Evolutionary conservation across 2,113 vertebrate species (phyloP).

Genomic region (Dasypus novemcinctus): DNA sequence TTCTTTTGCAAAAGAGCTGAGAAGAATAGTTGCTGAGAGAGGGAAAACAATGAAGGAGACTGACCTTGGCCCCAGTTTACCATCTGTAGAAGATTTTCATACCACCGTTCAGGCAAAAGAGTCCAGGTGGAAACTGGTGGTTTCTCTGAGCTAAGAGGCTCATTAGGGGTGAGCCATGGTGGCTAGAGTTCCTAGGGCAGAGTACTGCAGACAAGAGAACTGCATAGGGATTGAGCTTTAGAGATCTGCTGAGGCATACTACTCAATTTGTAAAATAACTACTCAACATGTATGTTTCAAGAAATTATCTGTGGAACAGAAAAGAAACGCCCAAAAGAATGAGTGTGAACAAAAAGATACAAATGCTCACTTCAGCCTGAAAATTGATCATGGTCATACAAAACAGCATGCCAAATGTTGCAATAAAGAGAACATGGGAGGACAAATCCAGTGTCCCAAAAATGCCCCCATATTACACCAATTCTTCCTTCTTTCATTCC

Average conservation of each 20-base stretch:
- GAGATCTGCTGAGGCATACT: not conserved
- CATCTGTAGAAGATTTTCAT: not conserved
- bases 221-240: not conserved
- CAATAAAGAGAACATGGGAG: not conserved
- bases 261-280: not conserved
- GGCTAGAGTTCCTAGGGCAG: not conserved
- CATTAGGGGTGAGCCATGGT: not conserved
- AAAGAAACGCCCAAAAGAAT: not conserved
- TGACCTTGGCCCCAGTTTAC: not conserved
- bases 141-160: not conserved
- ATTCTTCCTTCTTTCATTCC: no score
- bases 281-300: not conserved
- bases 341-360: not conserved
- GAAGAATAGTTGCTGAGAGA: not conserved
- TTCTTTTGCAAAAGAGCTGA: not conserved
- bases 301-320: not conserved
- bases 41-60: not conserved
- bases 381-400: not conserved
- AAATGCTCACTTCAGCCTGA: not conserved
- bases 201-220: not conserved
- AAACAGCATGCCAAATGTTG: not conserved
- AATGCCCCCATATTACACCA: no score
- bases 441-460: no score
- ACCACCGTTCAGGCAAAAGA: not conserved
- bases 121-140: rapidly evolving